Base-by-base conservation (phyloP, 2,797 vertebrate species). In the Mormyrus proboscirostris region DNA sequence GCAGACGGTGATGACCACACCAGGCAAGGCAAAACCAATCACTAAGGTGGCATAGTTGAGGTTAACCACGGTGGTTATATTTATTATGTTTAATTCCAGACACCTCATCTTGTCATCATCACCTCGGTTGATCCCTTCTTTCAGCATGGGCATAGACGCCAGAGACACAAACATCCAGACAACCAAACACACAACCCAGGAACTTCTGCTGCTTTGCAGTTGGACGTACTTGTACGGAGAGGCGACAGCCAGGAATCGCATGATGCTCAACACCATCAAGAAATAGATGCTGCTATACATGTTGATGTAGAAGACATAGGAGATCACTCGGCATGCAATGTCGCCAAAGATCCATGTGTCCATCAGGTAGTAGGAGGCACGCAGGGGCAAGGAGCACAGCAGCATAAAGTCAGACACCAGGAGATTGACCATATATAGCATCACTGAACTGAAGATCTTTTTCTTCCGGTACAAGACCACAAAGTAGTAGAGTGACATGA, bases 211-310 rank as follows among this genome's bases (percentile, higher is more conserved):
- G 33, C 87, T 93, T 79, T 93, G 94, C 53, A 93, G 2, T 0
- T 92, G 92, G 14, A 92, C 41, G 0, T 51, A 91, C 82, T 89
- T 92, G 88, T 95, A 95, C 0, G 96, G 96, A 87, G 93, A 92
- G 83, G 93, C 93, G 0, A 96, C 93, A 79, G 95, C 96, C 57
- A 93, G 2, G 19, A 95, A 96, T 57, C 94, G 95, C 90, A 96
- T 90, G 9, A 96, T 9, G 0, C 96, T 96, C 89, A 97, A 92
- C 50, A 94, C 87, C 0, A 94, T 94, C 83, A 97, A 92, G 90
- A 97, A 96, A 83, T 96, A 97, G 91, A 97, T 94, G 92, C 96
- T 96, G 90, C 95, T 93, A 25, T 97, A 97, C 95, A 96, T 96
- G 89, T 96, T 97, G 88, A 95, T 90, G 0, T 97, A 96, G 49